Base-by-base conservation (phyloP, 2,888 invertebrate species). In the Panorpa germanica region DNA sequence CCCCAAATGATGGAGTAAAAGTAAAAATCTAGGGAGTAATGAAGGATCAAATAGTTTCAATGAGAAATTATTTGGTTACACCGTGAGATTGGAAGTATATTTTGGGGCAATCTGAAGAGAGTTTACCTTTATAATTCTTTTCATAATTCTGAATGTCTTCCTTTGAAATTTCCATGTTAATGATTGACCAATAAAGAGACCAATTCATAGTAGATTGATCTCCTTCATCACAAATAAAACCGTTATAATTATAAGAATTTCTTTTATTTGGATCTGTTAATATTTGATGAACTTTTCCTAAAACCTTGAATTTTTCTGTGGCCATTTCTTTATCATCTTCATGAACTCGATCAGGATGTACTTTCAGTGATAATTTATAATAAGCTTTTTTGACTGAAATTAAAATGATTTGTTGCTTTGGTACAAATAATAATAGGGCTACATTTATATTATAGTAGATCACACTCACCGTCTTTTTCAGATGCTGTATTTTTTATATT, bases 321-420 rank as follows among this genome's bases (percentile, higher is more conserved):
- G 90, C 81, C 40, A 69, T 65, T 30, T 64, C 59, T 50, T 88
- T 88, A 32, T 78, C 65, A 21, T 58, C 56, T 39, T 83, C 78
- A 2, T 62, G 63, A 0, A 85, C 90, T 40, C 90, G 62, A 52
- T 96, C 95, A 0, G 95, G 96, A 58, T 96, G 96, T 14, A 85
- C 81, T 44, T 76, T 65, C 15, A 96, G 56, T 0, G 95, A 93
- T 21, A 83, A 49, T 47, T 77, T 81, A 52, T 90, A 83, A 49
- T 95, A 96, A 0, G 90, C 91, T 49, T 86, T 91, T 48, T 91
- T 91, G 4, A 96, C 88, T 90, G 55, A 22, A 65, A 68, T 40
- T 39, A 39, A 41, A 38, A 33, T 7, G 32, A 28, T 25, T 15
- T 22, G 21, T 25, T 6, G 16, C 20, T 3, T n/a, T 25, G 10